Conservation (phyloP, 2,113 vertebrate genomes). For the Menidia beryllina region DNA sequence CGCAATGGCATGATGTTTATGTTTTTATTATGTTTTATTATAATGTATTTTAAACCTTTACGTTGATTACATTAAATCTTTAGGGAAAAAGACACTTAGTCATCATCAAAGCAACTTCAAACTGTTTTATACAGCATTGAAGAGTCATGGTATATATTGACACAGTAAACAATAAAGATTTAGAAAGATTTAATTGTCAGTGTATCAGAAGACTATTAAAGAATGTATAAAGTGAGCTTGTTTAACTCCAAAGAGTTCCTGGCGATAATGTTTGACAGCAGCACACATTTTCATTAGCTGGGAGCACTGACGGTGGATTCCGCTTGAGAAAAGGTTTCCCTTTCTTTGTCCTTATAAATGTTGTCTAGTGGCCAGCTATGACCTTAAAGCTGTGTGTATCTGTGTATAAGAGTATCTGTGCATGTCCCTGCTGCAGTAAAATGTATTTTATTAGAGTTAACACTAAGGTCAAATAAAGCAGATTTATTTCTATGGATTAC, state of each 20-base stretch:
- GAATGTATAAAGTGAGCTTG: background rate
- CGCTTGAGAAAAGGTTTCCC: slow-evolving; percentile 37
- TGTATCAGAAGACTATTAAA: background rate
- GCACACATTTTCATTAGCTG: slow-evolving; percentile 28
- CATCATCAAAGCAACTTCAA: background rate
- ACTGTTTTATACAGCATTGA: background rate
- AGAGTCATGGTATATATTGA: background rate
- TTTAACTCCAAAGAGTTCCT: background rate
- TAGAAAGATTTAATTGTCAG: background rate
- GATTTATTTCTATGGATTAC: slow-evolving; percentile 79
- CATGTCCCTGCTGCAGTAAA: slow-evolving; percentile 75
- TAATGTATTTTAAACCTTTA: background rate
- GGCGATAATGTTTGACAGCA: background rate
- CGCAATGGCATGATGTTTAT: too few relatives aligned
- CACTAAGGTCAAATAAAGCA: slow-evolving; percentile 81
- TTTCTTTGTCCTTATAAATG: slow-evolving; percentile 69
- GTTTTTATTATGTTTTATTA: background rate
- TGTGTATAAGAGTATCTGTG: slow-evolving; percentile 12
- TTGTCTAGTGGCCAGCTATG: slow-evolving; percentile 61
- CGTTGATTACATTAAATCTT: background rate
- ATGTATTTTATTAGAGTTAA: slow-evolving; percentile 81
- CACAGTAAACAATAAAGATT: background rate
- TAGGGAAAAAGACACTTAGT: background rate
- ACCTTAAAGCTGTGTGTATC: slow-evolving; percentile 42
- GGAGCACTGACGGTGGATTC: slow-evolving; percentile 21